Evolutionary conservation across 2,797 vertebrate genomes (phyloP), one percentile per base, ranked within the genome.

Genomic region (Leontocebus nigricollis): DNA sequence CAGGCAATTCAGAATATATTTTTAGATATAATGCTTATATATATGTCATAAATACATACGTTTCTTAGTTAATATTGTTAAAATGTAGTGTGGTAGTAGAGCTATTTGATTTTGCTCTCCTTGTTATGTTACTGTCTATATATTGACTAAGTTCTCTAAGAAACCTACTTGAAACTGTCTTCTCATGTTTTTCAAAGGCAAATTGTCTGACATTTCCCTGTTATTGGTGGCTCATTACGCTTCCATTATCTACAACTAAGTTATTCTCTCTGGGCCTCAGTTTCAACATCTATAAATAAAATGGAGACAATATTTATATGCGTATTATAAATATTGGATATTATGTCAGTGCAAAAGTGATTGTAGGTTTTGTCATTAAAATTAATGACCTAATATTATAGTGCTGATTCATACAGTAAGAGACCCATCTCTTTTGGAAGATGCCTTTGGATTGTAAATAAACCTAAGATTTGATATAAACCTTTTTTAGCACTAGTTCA

Each of bases 231-330:
- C 13, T 88, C 15, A 59, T 76, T 93, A 50, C 72, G 17, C 0
- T 76, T 67, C 1, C 39, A 14, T 39, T n/a, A 90, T 5, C 27
- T 76, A 85, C 41, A 41, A 48, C 22, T 73, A 80, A 46, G 26
- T 82, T 83, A 24, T 57, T 73, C 2, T 87, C 9, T 87, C 24
- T 73, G 10, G 14, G 2, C 14, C 7, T 64, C 5, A 64, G n/a
- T 75, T 83, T 94, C 48, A 41, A 55, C 24, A 82, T 72, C 14
- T 80, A 90, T 24, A 93, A 84, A 64, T 93, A 87, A 88, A 70
- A 72, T 92, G 10, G 9, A 82, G 24, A 26, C 2, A 80, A 57
- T 50, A 84, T 26, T 64, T 80, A 48, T 15, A 41, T 75, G 7
- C 5, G 50, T 67, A 26, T 67, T 70, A 67, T 67, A 79, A 90